Evolutionary conservation across 2,113 vertebrate species (phyloP).

Genomic region (Ammodytes dubius): DNA sequence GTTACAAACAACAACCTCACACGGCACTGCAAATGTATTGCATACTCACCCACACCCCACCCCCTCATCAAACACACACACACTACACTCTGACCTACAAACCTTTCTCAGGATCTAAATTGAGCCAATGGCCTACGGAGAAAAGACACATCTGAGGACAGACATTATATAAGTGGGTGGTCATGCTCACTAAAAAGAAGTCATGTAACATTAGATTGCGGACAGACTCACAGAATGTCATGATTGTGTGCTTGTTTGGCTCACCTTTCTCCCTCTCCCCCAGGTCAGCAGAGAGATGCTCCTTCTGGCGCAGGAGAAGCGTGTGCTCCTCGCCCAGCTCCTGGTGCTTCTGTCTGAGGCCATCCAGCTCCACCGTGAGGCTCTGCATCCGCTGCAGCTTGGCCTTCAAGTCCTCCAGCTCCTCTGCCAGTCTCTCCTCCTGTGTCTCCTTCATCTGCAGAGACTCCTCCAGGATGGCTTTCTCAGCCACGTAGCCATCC

Average conservation of each 20-base stretch:
- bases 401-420: slow-evolving; percentile 87
- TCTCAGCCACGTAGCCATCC: slow-evolving; percentile 91
- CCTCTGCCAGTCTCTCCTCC: slow-evolving; percentile 87
- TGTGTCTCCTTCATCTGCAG: slow-evolving; percentile 89
- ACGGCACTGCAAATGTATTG: slow-evolving; percentile 71
- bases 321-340: slow-evolving; percentile 82
- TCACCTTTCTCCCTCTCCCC: slow-evolving; percentile 85
- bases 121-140: slow-evolving; percentile 79
- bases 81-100: slow-evolving; percentile 79
- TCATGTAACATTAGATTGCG: slow-evolving; percentile 21
- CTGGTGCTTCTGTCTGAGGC: slow-evolving; percentile 69
- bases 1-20: slow-evolving; percentile 58
- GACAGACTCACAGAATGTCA: neutral
- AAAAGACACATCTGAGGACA: slow-evolving; percentile 73
- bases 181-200: slow-evolving; percentile 32
- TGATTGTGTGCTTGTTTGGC: neutral
- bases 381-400: slow-evolving; percentile 74
- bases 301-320: slow-evolving; percentile 76
- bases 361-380: slow-evolving; percentile 63
- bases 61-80: slow-evolving; percentile 49
- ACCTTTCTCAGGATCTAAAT: slow-evolving; percentile 84
- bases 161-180: slow-evolving; percentile 59
- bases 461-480: slow-evolving; percentile 86
- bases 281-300: slow-evolving; percentile 74
- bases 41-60: slow-evolving; percentile 41